Percentiles rank a stretch among this genome's conserved stretches.
Conservation (phyloP, 2,888 invertebrate genomes). For the Bibio marci region DNA sequence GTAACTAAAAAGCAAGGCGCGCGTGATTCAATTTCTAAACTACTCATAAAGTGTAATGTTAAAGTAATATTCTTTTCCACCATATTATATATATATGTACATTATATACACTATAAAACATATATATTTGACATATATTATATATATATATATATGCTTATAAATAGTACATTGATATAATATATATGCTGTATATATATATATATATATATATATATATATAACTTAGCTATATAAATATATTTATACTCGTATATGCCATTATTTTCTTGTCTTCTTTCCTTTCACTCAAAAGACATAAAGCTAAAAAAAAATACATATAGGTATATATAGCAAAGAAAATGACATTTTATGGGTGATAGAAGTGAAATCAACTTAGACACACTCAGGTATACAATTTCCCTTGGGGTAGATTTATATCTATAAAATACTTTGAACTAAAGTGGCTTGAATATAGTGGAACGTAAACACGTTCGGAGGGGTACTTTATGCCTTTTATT, state of each 20-base stretch:
- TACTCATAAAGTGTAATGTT: conserved; percentile 7
- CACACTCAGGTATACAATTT: conserved; percentile 7
- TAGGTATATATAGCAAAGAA: conserved; percentile 3
- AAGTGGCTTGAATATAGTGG: conserved; percentile 2
- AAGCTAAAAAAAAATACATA: background rate
- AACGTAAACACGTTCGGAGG: conserved; percentile 1
- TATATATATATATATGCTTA: no score
- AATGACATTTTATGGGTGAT: conserved; percentile 8
- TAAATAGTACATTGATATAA: no score
- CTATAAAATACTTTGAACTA: conserved; percentile 7
- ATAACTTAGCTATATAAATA: no score
- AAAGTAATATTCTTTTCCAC: conserved; percentile 3
- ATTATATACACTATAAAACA: no score
- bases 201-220: no score
- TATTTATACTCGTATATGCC: no score
- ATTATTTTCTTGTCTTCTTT: background rate
- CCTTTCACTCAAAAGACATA: background rate
- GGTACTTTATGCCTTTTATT: conserved; percentile 3
- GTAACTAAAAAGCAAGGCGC: conserved; percentile 3
- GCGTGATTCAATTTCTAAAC: conserved; percentile 8
- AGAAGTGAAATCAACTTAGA: conserved; percentile 8
- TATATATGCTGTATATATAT: no score
- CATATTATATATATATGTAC: no score
- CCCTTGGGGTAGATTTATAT: conserved; percentile 8
- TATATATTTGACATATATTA: no score